A percentile compares a stretch with the other conserved stretches of the same genome.
Evolutionary conservation across 2,113 vertebrate species (phyloP).

Genomic region (Tautogolabrus adspersus): DNA sequence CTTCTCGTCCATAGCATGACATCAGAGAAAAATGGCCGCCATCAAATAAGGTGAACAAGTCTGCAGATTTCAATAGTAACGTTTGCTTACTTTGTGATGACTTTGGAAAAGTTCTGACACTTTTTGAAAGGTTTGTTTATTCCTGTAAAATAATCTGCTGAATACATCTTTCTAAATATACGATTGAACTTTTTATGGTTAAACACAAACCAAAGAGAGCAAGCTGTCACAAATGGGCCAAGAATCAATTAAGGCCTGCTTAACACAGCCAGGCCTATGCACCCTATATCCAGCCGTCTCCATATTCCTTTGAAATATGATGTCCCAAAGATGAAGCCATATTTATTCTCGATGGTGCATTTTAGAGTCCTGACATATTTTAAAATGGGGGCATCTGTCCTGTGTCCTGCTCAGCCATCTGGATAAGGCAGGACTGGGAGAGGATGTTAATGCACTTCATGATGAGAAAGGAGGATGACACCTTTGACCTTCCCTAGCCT

Average conservation of each 20-base stretch:
- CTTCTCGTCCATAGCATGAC: too few species aligned
- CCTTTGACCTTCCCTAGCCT: slow-evolving; percentile 86
- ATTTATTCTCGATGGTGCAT: slow-evolving; percentile 80
- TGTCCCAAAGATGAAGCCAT: slow-evolving; percentile 78
- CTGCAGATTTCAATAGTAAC: background rate
- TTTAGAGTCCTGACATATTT: slow-evolving; percentile 77
- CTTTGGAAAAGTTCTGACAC: too few species aligned
- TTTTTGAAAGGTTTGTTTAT: background rate
- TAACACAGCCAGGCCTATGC: slow-evolving; percentile 32
- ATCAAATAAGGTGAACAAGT: too few species aligned
- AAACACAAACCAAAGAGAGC: slow-evolving; percentile 29
- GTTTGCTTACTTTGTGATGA: too few species aligned
- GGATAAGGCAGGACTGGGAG: slow-evolving; percentile 74
- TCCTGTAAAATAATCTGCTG: background rate
- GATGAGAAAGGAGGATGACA: slow-evolving; percentile 84
- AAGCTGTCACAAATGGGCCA: slow-evolving; percentile 49
- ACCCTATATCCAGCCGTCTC: slow-evolving; percentile 33
- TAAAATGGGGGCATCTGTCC: slow-evolving; percentile 80
- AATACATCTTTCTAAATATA: too few species aligned
- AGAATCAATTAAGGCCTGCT: slow-evolving; percentile 58
- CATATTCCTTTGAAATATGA: slow-evolving; percentile 85
- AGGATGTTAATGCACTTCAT: slow-evolving; percentile 85
- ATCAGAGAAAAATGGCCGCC: too few species aligned
- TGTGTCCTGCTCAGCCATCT: slow-evolving; percentile 77
- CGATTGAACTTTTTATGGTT: slow-evolving; percentile 14